Conservation (phyloP, 2,113 vertebrate genomes). For the Etia nguti region DNA sequence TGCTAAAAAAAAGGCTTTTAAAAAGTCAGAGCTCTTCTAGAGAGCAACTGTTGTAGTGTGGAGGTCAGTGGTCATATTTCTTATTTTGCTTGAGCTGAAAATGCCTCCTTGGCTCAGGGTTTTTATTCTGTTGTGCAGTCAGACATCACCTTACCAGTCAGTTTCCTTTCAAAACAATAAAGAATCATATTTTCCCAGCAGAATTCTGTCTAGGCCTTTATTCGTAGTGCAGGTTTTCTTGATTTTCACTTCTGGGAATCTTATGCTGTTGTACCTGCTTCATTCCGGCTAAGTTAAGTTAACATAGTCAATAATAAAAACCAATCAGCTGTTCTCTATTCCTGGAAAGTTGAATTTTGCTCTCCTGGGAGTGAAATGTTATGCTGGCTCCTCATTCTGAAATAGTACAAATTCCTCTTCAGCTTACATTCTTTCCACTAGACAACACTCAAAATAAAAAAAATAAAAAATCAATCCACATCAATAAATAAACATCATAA, state of each 20-base stretch:
- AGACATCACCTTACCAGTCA: background rate
- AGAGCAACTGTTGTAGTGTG: background rate
- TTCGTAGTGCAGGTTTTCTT: background rate
- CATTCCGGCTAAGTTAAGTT: background rate
- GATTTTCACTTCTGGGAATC: background rate
- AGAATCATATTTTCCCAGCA: background rate
- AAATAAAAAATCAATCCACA: constrained; percentile 10
- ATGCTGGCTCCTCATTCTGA: background rate
- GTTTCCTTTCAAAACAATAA: background rate
- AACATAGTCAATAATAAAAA: background rate
- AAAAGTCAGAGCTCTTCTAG: background rate
- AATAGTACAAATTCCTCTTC: background rate
- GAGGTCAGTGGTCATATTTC: background rate
- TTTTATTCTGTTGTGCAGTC: background rate
- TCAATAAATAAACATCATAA: constrained; percentile 23
- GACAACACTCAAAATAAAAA: background rate
- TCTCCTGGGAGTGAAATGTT: background rate
- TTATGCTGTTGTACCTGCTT: background rate
- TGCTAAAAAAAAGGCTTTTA: background rate
- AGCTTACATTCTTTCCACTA: background rate
- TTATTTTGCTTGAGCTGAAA: background rate
- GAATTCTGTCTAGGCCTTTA: background rate
- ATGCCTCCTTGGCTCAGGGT: background rate
- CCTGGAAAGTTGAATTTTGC: background rate
- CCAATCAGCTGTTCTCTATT: background rate